Base-by-base conservation (phyloP, 2,113 vertebrate genomes). In the Anoplopoma fimbria region DNA sequence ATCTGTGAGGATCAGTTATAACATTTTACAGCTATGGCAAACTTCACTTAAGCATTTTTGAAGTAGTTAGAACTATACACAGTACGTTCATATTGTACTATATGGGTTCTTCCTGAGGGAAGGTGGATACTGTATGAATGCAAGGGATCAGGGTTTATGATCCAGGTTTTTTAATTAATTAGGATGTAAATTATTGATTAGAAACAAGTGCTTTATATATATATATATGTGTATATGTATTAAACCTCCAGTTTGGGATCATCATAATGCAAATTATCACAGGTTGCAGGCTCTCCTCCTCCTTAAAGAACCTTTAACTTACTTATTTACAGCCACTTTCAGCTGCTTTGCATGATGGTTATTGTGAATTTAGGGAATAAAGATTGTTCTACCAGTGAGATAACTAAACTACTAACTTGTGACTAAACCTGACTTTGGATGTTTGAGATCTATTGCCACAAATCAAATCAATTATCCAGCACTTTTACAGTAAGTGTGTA, bases 391-490 rank as follows among this genome's bases (percentile, higher is more conserved):
- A 19, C 17, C 40, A 27, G 4, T 58, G 9, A 12, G 4, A 78
- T 25, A 34, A 62, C 9, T 7, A 4, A 25, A 36, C 23, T 0
- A 15, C 14, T 23, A 1, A 51, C 2, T 23, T 53, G 0, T 4
- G 40, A 25, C 34, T 49, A 36, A 71, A 29, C 4, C 27, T 57
- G 23, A 10, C 14, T 34, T 29, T 14, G 0, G 5, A 3, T 2
- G 40, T 15, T 21, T 69, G 36, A 73, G 38, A 42, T 36, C 36
- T 36, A 61, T 69, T 45, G 19, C 42, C 31, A 60, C 63, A 38
- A 29, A 70, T 82, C 62, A 79, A 21, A 71, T 84, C 70, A 79
- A n/a, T 23, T 29, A 25, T 70, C 1, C 58, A 9, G 31, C 47
- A 51, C 40, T 71, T 76, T 61, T 38, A 25, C 53, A 57, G 53